These are phyloP conservation scores for Dolichotis patagonum DNA, from an alignment of 2,113 vertebrate species.

Conservation along the genomic window DNA sequence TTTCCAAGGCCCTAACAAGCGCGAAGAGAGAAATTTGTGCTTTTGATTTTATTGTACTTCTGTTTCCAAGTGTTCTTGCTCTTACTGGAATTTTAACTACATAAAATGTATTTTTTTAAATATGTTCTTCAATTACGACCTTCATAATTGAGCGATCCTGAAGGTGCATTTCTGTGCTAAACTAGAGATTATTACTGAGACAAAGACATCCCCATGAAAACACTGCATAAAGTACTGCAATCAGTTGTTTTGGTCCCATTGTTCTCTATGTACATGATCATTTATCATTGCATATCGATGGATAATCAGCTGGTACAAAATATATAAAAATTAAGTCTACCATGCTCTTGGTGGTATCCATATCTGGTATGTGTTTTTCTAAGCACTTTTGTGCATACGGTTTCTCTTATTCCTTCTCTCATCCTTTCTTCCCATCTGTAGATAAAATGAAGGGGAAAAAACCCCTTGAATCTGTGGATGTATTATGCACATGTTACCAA, in stretches of 20 bases:
- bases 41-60: neutral
- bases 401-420: neutral
- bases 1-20: neutral
- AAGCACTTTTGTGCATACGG: neutral
- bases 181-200: neutral
- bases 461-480: neutral
- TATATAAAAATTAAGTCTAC: neutral
- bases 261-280: neutral
- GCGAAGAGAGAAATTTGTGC: neutral
- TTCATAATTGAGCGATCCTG: neutral
- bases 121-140: neutral
- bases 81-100: neutral
- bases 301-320: neutral
- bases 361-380: neutral
- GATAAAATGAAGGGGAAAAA: conserved; percentile 19
- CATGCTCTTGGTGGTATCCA: neutral
- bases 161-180: neutral
- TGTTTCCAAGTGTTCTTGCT: neutral
- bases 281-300: neutral
- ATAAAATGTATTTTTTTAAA: neutral
- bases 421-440: neutral
- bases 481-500: neutral
- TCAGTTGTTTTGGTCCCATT: neutral
- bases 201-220: neutral
- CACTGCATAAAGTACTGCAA: neutral